phyloP scores from a whole-genome alignment of 1,140 invertebrate genomes.

The Leptinotarsa undecemlineata region DNA sequence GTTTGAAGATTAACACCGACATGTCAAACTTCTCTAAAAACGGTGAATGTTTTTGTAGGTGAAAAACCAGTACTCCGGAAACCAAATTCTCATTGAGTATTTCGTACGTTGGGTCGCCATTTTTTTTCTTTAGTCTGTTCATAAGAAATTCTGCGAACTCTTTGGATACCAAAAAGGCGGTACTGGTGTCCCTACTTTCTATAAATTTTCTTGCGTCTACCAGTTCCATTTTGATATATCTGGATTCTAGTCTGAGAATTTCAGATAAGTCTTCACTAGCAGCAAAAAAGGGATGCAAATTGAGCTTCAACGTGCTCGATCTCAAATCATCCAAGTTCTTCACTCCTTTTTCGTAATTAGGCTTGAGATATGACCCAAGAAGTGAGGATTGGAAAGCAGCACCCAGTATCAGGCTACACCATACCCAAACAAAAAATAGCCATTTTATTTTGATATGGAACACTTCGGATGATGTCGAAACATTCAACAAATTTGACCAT shows the following conservation, averaged over 20 bases:
- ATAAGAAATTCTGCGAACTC: not conserved
- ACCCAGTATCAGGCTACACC: not conserved
- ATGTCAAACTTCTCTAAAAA: constrained; percentile 7
- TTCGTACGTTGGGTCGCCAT: constrained; percentile 11
- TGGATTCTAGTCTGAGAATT: not conserved
- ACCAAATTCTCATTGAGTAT: not conserved
- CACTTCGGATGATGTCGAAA: not conserved
- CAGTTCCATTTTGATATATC: not conserved
- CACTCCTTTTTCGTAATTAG: constrained; percentile 15
- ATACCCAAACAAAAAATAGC: constrained; percentile 14
- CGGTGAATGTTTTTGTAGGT: not conserved
- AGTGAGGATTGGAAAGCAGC: constrained; percentile 11
- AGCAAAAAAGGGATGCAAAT: constrained; percentile 8
- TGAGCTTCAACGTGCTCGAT: not conserved
- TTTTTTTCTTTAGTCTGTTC: not conserved
- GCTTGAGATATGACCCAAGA: constrained; percentile 10
- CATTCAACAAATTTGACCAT: constrained; percentile 10
- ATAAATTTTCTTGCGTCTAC: not conserved
- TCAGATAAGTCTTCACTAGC: not conserved
- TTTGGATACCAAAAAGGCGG: constrained; percentile 9
- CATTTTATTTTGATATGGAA: constrained; percentile 16
- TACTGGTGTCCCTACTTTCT: not conserved
- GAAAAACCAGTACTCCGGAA: not conserved
- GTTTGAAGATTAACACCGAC: constrained; percentile 1
- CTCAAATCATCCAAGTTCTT: constrained; percentile 17